Evolutionary conservation across 2,113 vertebrate species (phyloP).

Genomic region (Pholis gunnellus): DNA sequence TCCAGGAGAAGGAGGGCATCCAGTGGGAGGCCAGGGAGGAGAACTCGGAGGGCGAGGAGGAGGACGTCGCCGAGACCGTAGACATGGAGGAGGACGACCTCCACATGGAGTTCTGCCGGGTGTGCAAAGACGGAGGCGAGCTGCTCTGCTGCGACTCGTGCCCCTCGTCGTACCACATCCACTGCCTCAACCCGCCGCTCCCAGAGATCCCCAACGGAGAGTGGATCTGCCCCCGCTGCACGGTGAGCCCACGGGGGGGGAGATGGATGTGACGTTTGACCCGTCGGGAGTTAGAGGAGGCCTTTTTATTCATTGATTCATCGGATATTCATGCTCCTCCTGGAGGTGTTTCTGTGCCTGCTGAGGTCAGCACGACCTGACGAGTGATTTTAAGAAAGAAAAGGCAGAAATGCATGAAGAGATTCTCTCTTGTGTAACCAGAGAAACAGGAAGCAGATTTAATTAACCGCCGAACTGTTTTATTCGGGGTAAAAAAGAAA

Average conservation of each 20-base stretch:
- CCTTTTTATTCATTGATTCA: neutral
- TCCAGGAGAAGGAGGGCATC: slow-evolving; percentile 97
- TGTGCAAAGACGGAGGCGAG: slow-evolving; percentile 98
- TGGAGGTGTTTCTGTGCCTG: neutral
- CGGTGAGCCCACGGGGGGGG: slow-evolving; percentile 81
- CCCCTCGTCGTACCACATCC: slow-evolving; percentile 98
- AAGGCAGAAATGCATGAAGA: neutral
- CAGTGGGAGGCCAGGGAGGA: slow-evolving; percentile 99
- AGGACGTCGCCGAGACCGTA: slow-evolving; percentile 88
- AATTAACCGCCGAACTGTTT: too few species aligned
- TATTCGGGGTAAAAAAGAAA: neutral
- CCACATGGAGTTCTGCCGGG: slow-evolving; percentile 99
- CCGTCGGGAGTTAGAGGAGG: neutral
- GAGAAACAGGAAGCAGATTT: neutral
- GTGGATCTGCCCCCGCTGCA: slow-evolving; percentile 98
- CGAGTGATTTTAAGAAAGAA: neutral
- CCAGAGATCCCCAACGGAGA: slow-evolving; percentile 98
- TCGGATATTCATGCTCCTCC: neutral
- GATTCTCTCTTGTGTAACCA: neutral
- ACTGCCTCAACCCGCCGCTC: slow-evolving; percentile 96
- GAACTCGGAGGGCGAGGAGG: slow-evolving; percentile 92
- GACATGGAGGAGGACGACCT: slow-evolving; percentile 95
- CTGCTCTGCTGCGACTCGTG: slow-evolving; percentile 97
- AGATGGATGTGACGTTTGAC: neutral
- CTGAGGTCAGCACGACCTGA: neutral